Percentiles rank a stretch among this genome's conserved stretches.
These are phyloP conservation scores for Leptatherina wallacei DNA, from an alignment of 2,797 vertebrate genomes.

Conservation along the genomic window DNA sequence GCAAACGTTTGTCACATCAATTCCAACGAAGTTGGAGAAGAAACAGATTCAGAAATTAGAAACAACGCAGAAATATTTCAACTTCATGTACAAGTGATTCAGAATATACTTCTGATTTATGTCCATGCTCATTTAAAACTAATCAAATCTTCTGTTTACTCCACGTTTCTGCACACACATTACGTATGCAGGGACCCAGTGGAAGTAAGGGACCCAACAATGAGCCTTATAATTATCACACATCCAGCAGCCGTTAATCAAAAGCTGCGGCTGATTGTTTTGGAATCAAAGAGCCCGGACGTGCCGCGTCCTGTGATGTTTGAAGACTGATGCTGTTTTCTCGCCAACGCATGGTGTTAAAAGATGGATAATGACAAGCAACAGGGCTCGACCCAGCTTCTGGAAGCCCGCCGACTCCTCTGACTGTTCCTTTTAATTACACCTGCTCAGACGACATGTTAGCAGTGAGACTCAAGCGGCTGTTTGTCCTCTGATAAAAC, in stretches of 20 bases:
- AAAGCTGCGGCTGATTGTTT: slow-evolving; percentile 70
- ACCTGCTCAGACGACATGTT: slow-evolving; percentile 34
- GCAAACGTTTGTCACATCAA: slow-evolving; percentile 5
- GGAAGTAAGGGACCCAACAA: slow-evolving; percentile 35
- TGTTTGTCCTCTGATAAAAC: slow-evolving; percentile 52
- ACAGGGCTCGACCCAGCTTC: slow-evolving; percentile 8
- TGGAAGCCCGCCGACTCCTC: slow-evolving; percentile 29
- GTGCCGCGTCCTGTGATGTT: slow-evolving; percentile 58
- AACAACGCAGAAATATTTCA: background rate
- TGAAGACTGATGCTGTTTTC: slow-evolving; percentile 43
- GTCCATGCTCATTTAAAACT: slow-evolving; percentile 15
- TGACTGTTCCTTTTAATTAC: slow-evolving; percentile 60
- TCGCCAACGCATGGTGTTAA: slow-evolving; percentile 17
- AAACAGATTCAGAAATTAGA: background rate
- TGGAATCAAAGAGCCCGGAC: slow-evolving; percentile 64
- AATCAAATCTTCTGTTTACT: background rate
- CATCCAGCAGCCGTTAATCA: slow-evolving; percentile 66
- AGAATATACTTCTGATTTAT: background rate
- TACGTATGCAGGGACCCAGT: background rate
- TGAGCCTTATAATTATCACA: slow-evolving; percentile 61
- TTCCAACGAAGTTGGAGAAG: slow-evolving; percentile 9
- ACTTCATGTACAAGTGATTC: background rate
- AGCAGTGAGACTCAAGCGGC: slow-evolving; percentile 27
- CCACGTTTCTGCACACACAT: background rate
- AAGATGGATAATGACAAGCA: slow-evolving; percentile 56